Evolutionary conservation across 2,888 invertebrate genomes (phyloP).

Genomic region (Leptinotarsa peninsularis): DNA sequence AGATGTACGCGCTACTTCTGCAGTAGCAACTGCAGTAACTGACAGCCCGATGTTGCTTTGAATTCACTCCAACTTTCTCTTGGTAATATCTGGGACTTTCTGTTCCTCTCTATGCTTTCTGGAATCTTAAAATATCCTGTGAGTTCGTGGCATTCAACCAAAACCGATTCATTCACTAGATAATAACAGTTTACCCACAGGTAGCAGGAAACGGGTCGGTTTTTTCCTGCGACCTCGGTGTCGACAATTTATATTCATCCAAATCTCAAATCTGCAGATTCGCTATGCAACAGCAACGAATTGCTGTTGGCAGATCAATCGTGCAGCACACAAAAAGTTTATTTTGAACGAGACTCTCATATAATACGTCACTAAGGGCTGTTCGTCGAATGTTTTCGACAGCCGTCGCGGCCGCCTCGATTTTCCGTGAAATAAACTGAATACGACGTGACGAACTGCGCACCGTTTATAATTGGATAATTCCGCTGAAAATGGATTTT

Average conservation of each 20-base stretch:
- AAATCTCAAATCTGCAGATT: constrained; percentile 57
- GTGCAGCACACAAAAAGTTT: constrained; percentile 37
- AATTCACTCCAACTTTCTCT: too few species aligned
- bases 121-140: too few species aligned
- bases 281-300: constrained; percentile 57
- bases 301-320: constrained; percentile 64
- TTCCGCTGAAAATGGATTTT: constrained; percentile 24
- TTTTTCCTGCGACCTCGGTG: constrained; percentile 29
- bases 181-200: neutral
- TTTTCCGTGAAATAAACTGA: constrained; percentile 13
- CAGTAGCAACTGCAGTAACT: too few species aligned
- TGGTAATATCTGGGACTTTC: too few species aligned
- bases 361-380: constrained; percentile 2
- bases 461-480: constrained; percentile 28
- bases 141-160: neutral
- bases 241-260: constrained; percentile 54
- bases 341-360: constrained; percentile 6
- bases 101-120: too few species aligned
- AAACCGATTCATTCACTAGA: neutral
- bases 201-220: neutral
- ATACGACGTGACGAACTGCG: constrained; percentile 16
- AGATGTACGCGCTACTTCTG: too few species aligned
- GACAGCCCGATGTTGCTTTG: too few species aligned
- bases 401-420: constrained; percentile 18
- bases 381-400: constrained; percentile 27